phyloP scores from a whole-genome alignment of 1,140 invertebrate genomes.

The Xylocopa sonorina region DNA sequence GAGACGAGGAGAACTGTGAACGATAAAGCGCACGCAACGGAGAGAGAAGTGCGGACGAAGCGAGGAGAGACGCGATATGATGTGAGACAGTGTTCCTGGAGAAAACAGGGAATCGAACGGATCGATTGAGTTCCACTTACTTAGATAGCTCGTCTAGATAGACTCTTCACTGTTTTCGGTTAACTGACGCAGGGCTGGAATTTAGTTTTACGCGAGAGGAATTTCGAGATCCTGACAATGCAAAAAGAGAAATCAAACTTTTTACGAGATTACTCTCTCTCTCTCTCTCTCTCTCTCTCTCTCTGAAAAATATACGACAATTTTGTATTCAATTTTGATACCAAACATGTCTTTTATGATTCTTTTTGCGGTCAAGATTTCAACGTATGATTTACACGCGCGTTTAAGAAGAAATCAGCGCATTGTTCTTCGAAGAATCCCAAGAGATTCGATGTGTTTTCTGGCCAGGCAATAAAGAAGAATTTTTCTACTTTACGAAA shows the following conservation, averaged over 20 bases:
- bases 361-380: neutral
- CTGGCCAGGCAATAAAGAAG: slow-evolving; percentile 55
- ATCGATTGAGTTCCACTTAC: neutral
- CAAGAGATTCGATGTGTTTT: slow-evolving; percentile 43
- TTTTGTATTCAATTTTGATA: too few relatives aligned
- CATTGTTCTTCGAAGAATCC: slow-evolving; percentile 39
- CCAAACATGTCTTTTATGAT: too few relatives aligned
- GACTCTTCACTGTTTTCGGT: too few relatives aligned
- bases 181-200: too few relatives aligned
- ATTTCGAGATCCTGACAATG: neutral
- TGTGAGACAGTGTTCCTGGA: neutral
- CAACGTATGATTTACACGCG: neutral
- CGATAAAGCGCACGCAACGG: neutral
- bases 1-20: neutral
- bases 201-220: neutral
- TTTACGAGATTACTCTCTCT: too few relatives aligned
- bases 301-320: too few relatives aligned
- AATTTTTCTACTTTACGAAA: slow-evolving; percentile 45
- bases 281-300: too few relatives aligned
- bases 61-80: neutral
- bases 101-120: neutral
- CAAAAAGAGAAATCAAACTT: too few relatives aligned
- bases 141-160: neutral
- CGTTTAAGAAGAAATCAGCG: neutral
- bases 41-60: neutral